Evolutionary conservation across 2,888 invertebrate genomes (phyloP), one percentile per base, ranked within the genome.

Genomic region (Polyommatus icarus): DNA sequence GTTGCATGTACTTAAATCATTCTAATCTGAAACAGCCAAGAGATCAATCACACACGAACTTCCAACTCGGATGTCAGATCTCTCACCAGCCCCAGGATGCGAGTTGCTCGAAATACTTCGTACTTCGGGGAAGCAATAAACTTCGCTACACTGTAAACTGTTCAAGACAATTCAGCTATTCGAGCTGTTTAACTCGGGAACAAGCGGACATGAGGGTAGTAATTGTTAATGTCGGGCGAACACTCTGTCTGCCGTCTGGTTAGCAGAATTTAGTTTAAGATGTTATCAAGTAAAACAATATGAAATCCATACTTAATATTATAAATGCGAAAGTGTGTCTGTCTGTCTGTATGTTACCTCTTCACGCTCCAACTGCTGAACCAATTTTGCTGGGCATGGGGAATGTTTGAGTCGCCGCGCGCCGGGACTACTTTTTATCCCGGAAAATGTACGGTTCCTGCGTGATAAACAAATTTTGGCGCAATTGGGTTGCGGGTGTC

Each of bases 101-200:
- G 67, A 67, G 67, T 67, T 67, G 67, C 67, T 67, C 67, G 15
- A 67, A 67, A 67, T 67, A 67, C 67, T 67, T 67, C 29, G 67
- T 15, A 67, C 24, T 67, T 67, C 15, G 67, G 1, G 67, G 29
- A 67, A 67, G 67, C 67, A 67, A 67, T 67, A 67, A 67, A 67
- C 67, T 67, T 67, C 12, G 67, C 67, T 29, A 15, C 67, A 29
- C 15, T 29, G 29, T 67, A 15, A 67, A 29, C 67, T 67, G 67
- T 67, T 67, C 29, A 67, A 67, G 67, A 67, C 67, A 67, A 67
- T 67, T 67, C 67, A 67, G 67, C 67, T 29, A 67, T 67, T 29
- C 67, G 67, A 67, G 67, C 67, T 67, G 67, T 67, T 67, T 29
- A 67, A 29, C 67, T 67, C 29, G 29, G 29, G 67, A 67, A 67